Conservation (phyloP, 1,140 invertebrate genomes). For the Drosophila kohkoa region DNA sequence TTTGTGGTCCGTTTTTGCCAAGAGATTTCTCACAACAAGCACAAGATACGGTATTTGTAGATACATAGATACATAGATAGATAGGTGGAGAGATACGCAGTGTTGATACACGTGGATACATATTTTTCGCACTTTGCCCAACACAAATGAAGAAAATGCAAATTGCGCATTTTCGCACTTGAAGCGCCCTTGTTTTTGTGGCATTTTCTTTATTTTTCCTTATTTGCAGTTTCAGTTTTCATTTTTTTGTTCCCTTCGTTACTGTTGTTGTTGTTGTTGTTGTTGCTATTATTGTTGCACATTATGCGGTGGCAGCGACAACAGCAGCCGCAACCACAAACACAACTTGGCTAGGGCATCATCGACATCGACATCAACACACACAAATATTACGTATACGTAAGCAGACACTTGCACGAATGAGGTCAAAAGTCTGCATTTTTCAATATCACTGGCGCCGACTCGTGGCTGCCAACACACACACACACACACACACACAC, state of each 20-base stretch:
- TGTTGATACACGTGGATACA: slow-evolving; percentile 10
- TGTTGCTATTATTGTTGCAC: slow-evolving; percentile 34
- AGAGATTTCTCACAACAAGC: not conserved
- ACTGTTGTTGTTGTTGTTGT: not conserved
- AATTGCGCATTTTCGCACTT: slow-evolving; percentile 47
- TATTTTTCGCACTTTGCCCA: slow-evolving; percentile 39
- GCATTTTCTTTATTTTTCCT: slow-evolving; percentile 1
- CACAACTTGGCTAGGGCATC: slow-evolving; percentile 14
- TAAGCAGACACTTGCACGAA: slow-evolving; percentile 34
- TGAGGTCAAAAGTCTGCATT: slow-evolving; percentile 55
- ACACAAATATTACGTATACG: slow-evolving; percentile 21
- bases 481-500: slow-evolving; percentile 21
- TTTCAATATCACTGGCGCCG: slow-evolving; percentile 58
- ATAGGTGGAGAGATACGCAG: not conserved
- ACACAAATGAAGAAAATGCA: slow-evolving; percentile 53
- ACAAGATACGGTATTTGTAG: not conserved
- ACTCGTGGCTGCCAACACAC: slow-evolving; percentile 40
- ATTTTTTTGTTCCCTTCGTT: not conserved
- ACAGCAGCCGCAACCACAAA: slow-evolving; percentile 28
- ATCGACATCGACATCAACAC: slow-evolving; percentile 16
- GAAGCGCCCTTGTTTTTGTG: slow-evolving; percentile 1
- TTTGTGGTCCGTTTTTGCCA: slow-evolving; percentile 10
- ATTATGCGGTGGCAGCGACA: slow-evolving; percentile 42
- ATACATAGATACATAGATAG: slow-evolving; percentile 1
- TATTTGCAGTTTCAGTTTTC: slow-evolving; percentile 19